A percentile compares a stretch with the other conserved stretches of the same genome.
Evolutionary conservation across 2,797 vertebrate species (phyloP).

Genomic region (Psittacula derbiana): DNA sequence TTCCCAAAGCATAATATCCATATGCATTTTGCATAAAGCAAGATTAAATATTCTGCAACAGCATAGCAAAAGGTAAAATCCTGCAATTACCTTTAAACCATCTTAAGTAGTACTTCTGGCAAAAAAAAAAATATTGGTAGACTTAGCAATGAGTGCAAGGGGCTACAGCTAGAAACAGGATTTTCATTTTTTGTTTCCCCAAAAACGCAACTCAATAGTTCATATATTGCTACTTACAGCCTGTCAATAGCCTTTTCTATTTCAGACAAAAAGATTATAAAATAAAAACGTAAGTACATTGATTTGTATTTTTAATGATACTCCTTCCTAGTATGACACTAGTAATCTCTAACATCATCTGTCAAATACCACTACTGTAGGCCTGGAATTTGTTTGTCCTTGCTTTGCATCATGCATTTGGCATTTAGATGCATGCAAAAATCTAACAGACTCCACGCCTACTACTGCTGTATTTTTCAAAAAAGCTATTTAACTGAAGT

Average conservation of each 20-base stretch:
- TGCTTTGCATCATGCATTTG: slow-evolving; percentile 23
- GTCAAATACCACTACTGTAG: neutral
- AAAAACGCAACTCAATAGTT: neutral
- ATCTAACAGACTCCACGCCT: slow-evolving; percentile 12
- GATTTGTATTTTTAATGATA: neutral
- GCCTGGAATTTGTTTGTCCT: slow-evolving; percentile 37
- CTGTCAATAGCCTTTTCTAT: neutral
- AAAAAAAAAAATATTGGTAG: neutral
- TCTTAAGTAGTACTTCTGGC: neutral
- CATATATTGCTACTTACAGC: neutral
- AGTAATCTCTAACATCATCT: neutral
- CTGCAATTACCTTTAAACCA: neutral
- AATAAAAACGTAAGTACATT: neutral
- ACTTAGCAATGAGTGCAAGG: neutral
- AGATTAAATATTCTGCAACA: neutral
- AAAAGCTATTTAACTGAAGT: slow-evolving; percentile 49
- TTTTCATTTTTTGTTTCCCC: neutral
- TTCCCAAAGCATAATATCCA: neutral
- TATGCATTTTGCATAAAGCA: neutral
- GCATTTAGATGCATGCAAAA: slow-evolving; percentile 46
- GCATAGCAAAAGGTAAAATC: neutral
- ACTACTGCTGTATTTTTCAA: slow-evolving; percentile 39
- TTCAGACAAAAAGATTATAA: neutral
- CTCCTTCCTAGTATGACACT: neutral
- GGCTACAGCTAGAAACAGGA: neutral